Evolutionary conservation across 2,113 vertebrate species (phyloP).

Genomic region (Tragelaphus buxtoni): DNA sequence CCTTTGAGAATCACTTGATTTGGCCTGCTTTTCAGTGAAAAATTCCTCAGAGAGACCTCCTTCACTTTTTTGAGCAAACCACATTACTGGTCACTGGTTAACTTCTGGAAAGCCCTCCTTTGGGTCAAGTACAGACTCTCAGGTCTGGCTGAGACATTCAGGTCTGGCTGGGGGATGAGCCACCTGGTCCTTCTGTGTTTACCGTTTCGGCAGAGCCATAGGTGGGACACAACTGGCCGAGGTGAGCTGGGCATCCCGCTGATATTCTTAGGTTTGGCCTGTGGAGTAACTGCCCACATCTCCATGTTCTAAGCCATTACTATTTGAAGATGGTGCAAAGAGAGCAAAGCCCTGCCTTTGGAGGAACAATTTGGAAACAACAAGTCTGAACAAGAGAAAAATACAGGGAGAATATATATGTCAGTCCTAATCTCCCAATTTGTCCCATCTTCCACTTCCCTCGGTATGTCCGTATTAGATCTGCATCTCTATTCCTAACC

Average conservation of each 20-base stretch:
- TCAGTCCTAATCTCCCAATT: background rate
- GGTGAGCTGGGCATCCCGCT: background rate
- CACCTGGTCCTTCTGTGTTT: background rate
- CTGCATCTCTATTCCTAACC: background rate
- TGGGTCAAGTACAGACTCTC: background rate
- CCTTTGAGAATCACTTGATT: background rate
- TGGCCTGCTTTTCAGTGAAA: background rate
- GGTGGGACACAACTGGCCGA: rapidly evolving
- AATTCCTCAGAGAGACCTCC: background rate
- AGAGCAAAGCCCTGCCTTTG: background rate
- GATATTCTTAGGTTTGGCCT: background rate
- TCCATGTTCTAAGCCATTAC: background rate
- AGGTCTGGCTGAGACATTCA: background rate
- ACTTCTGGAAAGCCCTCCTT: background rate
- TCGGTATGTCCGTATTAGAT: background rate
- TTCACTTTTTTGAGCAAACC: background rate
- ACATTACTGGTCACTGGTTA: background rate
- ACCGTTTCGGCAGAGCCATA: background rate
- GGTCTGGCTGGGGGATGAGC: background rate
- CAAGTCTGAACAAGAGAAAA: background rate
- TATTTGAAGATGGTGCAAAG: background rate
- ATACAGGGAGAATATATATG: background rate
- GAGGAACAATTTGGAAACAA: background rate
- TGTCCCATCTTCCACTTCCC: background rate
- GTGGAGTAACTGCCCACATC: background rate